phyloP scores from a whole-genome alignment of 1,140 invertebrate species.

The Polypedilum vanderplanki region DNA sequence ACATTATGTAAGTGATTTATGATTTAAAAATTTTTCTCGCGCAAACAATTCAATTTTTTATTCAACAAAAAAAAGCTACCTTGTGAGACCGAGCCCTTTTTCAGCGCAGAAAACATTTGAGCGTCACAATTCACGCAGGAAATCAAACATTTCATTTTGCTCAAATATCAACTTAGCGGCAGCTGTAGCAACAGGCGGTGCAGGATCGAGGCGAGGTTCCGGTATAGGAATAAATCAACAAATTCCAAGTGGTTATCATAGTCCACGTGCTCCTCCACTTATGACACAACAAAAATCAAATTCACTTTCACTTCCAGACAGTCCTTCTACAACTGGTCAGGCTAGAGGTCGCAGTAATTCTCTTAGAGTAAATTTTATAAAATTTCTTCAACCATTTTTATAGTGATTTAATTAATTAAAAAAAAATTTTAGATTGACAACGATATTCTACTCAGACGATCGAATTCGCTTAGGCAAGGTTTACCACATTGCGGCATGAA shows the following conservation, averaged over 20 bases:
- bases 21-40: not conserved
- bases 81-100: conserved; percentile 83
- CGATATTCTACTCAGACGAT: conserved; percentile 72
- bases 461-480: conserved; percentile 75
- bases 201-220: conserved; percentile 50
- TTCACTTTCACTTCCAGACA: conserved; percentile 78
- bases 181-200: conserved; percentile 46
- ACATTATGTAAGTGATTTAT: conserved; percentile 72
- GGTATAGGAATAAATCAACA: conserved; percentile 44
- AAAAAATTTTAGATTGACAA: conserved; percentile 50
- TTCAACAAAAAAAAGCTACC: conserved; percentile 55
- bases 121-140: conserved; percentile 79
- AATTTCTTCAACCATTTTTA: not conserved
- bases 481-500: conserved; percentile 49
- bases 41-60: conserved; percentile 30
- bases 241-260: conserved; percentile 52
- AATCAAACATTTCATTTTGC: conserved; percentile 84
- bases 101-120: conserved; percentile 91
- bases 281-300: conserved; percentile 73
- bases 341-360: conserved; percentile 77
- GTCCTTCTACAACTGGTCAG: conserved; percentile 67
- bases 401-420: not conserved
- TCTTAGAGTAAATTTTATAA: conserved; percentile 54
- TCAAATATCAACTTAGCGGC: conserved; percentile 66
- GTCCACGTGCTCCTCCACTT: conserved; percentile 64